These are phyloP conservation scores for Maniola hyperantus DNA, from an alignment of 2,888 invertebrate genomes.

Conservation along the genomic window DNA sequence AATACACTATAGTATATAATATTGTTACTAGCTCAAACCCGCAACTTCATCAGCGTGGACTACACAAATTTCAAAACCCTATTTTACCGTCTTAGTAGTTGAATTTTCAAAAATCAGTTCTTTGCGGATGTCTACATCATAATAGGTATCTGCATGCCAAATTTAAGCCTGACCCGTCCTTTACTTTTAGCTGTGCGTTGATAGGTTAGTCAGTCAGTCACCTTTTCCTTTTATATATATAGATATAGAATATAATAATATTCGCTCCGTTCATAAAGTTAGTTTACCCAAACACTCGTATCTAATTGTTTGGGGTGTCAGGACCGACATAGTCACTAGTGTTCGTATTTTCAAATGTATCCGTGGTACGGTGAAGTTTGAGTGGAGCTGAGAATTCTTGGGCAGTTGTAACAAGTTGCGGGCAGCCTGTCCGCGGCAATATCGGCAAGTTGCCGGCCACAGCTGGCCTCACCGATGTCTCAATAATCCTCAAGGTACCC, in stretches of 20 bases:
- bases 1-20: too few species aligned
- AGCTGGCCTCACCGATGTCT: conserved; percentile 79
- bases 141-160: too few species aligned
- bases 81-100: too few species aligned
- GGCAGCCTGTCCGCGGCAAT: conserved; percentile 69
- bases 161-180: too few species aligned
- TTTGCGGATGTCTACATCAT: too few species aligned
- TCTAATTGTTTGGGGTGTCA: background rate
- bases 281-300: background rate
- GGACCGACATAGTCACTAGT: background rate
- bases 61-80: too few species aligned
- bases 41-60: too few species aligned
- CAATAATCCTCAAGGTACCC: conserved; percentile 80
- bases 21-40: too few species aligned
- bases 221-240: too few species aligned
- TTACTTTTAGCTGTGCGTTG: too few species aligned
- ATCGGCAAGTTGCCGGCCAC: conserved; percentile 74
- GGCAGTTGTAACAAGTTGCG: conserved; percentile 77
- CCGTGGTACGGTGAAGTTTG: conserved; percentile 71
- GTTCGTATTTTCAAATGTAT: conserved; percentile 20
- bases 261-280: background rate
- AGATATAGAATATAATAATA: background rate
- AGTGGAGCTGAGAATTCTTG: conserved; percentile 63
- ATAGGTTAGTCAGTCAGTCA: too few species aligned
- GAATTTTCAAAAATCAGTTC: too few species aligned